Percentiles rank a stretch among this genome's conserved stretches.
These are phyloP conservation scores for human DNA, from an alignment of 2,113 vertebrate species.

Conservation along the genomic window DNA sequence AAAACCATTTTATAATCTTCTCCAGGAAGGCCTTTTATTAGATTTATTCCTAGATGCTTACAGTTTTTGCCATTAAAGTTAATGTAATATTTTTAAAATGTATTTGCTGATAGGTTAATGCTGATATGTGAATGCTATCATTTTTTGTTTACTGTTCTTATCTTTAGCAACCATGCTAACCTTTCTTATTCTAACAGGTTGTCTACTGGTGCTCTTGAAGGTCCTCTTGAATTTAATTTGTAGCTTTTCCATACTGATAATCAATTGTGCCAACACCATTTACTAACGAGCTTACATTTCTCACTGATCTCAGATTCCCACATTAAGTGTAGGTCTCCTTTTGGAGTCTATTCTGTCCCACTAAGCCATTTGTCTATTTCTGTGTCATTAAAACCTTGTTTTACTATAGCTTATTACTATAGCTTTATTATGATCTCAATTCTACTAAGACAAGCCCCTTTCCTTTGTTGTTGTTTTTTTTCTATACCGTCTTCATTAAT, in stretches of 20 bases:
- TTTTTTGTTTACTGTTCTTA: not conserved
- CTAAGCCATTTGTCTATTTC: not conserved
- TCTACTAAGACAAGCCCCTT: not conserved
- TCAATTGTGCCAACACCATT: not conserved
- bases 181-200: not conserved
- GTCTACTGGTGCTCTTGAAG: not conserved
- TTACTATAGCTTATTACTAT: not conserved
- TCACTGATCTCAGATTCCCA: not conserved
- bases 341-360: not conserved
- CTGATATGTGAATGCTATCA: not conserved
- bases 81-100: not conserved
- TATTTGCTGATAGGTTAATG: not conserved
- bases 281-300: conserved; percentile 24
- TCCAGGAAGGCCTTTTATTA: not conserved
- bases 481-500: not conserved
- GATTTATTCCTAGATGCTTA: not conserved
- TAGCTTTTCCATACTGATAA: not conserved
- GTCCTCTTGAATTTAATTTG: not conserved
- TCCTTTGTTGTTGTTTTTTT: not conserved
- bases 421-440: not conserved
- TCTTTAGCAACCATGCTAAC: not conserved
- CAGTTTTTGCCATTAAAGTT: not conserved
- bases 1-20: conserved; percentile 16
- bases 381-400: not conserved
- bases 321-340: not conserved